Evolutionary conservation across 2,113 vertebrate genomes (phyloP).

Genomic region (Limanda limanda): DNA sequence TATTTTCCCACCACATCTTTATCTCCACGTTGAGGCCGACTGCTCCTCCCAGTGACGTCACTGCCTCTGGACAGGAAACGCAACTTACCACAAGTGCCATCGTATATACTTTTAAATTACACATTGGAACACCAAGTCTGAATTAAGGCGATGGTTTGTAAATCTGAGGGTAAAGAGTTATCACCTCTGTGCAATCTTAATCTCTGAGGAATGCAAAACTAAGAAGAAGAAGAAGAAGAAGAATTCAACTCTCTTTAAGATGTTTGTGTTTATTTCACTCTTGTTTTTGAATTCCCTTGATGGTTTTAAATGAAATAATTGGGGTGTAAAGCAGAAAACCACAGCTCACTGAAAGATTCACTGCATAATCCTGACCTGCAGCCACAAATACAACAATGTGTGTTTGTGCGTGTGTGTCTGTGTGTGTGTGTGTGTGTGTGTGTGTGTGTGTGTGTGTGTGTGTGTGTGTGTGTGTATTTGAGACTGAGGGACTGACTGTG

Average conservation of each 20-base stretch:
- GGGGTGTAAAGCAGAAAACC: constrained; percentile 11
- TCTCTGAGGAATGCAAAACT: too few relatives aligned
- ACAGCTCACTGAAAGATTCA: constrained; percentile 35
- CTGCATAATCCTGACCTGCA: constrained; percentile 57
- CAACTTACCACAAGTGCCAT: neutral
- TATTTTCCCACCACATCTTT: constrained; percentile 56
- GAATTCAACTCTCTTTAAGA: too few relatives aligned
- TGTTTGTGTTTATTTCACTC: too few relatives aligned
- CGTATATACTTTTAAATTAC: constrained; percentile 13
- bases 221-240: too few relatives aligned
- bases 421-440: neutral
- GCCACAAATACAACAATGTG: constrained; percentile 17
- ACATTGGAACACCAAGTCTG: neutral
- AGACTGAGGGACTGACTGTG: neutral
- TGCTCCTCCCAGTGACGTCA: constrained; percentile 2
- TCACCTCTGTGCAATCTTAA: too few relatives aligned
- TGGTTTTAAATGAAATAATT: neutral
- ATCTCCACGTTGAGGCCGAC: constrained; percentile 36
- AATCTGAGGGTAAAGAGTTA: too few relatives aligned
- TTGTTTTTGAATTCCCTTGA: neutral
- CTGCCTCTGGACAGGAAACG: constrained; percentile 28
- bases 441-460: neutral
- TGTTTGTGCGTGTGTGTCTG: constrained; percentile 5
- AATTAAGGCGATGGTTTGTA: neutral
- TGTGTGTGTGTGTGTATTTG: neutral